Conservation (phyloP, 2,888 invertebrate genomes). For the Alcis repandata region DNA sequence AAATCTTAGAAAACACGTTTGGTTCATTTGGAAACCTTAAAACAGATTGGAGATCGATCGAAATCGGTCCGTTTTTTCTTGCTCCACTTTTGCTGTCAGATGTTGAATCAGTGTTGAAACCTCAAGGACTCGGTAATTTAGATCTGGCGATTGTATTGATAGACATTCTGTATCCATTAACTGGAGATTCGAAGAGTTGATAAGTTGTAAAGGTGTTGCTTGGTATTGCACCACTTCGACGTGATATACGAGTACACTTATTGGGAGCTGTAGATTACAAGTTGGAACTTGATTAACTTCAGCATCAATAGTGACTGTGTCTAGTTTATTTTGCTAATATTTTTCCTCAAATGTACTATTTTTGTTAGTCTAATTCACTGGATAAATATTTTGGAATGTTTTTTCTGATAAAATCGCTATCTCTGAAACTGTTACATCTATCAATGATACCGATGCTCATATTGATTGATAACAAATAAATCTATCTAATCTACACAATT, state of each 20-base stretch:
- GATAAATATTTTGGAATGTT: slow-evolving; percentile 27
- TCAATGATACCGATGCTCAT: slow-evolving; percentile 16
- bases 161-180: slow-evolving; percentile 69
- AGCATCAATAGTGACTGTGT: neutral
- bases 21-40: slow-evolving; percentile 36
- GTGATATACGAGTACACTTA: slow-evolving; percentile 36
- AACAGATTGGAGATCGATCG: slow-evolving; percentile 36
- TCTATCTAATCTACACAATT: neutral
- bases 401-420: slow-evolving; percentile 18
- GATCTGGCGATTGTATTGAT: slow-evolving; percentile 71
- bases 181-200: slow-evolving; percentile 59
- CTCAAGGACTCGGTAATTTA: slow-evolving; percentile 69
- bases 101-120: slow-evolving; percentile 60
- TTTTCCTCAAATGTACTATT: slow-evolving; percentile 1
- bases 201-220: slow-evolving; percentile 53
- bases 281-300: slow-evolving; percentile 11
- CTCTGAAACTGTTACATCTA: slow-evolving; percentile 14
- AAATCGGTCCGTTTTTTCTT: slow-evolving; percentile 38
- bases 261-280: neutral
- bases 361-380: slow-evolving; percentile 2
- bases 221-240: slow-evolving; percentile 43
- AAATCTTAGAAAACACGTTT: slow-evolving; percentile 17
- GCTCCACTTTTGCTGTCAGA: slow-evolving; percentile 43
- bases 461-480: slow-evolving; percentile 19
- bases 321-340: neutral